Conservation (phyloP, 2,113 vertebrate genomes). For the Bubo bubo region DNA sequence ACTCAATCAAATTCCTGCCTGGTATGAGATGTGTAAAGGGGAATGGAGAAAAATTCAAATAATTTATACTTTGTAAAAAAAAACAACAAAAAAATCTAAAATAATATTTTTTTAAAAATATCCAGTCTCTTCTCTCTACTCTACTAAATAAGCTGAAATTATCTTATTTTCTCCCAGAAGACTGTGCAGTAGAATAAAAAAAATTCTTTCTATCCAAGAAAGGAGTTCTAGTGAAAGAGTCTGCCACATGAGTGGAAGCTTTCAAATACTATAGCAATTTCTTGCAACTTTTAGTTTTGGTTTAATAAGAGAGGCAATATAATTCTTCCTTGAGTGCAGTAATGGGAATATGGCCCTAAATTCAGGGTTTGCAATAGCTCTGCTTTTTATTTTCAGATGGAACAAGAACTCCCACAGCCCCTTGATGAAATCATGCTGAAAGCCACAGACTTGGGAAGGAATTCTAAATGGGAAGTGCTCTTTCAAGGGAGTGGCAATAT, state of each 20-base stretch:
- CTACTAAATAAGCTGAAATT: neutral
- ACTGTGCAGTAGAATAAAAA: neutral
- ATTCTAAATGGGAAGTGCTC: neutral
- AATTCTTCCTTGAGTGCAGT: slow-evolving; percentile 1
- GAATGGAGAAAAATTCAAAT: neutral
- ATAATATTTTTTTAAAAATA: no score
- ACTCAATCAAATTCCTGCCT: neutral
- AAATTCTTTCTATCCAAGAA: neutral
- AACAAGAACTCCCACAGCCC: neutral
- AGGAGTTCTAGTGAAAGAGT: neutral
- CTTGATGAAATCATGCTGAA: neutral
- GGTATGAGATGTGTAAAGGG: neutral
- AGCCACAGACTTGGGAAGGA: neutral
- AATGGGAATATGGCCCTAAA: slow-evolving; percentile 8
- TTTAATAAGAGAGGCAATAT: neutral
- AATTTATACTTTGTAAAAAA: neutral
- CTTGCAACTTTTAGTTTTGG: neutral
- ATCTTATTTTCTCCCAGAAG: neutral
- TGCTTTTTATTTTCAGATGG: slow-evolving; percentile 14
- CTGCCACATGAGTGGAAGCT: neutral
- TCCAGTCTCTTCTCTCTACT: neutral
- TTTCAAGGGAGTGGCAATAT: neutral
- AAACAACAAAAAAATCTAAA: neutral
- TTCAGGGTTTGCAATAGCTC: neutral
- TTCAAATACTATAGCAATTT: neutral